A percentile compares a stretch with the other conserved stretches of the same genome.
These are phyloP conservation scores for Scaeva pyrastri DNA, from an alignment of 2,888 invertebrate species.

Conservation along the genomic window DNA sequence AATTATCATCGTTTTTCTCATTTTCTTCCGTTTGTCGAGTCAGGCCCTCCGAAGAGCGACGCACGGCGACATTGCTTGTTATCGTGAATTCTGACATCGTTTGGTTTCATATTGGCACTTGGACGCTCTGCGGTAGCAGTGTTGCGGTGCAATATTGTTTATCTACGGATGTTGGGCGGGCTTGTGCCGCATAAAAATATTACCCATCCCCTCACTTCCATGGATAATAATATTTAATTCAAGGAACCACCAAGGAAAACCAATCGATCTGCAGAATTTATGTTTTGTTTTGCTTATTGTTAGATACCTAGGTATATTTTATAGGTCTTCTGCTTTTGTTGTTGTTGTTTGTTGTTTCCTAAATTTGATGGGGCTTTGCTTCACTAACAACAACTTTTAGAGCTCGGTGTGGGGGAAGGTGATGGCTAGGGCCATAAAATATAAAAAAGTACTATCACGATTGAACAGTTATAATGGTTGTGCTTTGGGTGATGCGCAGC, in stretches of 20 bases:
- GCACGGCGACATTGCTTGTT: neutral
- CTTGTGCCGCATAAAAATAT: conserved; percentile 15
- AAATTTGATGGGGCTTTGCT: neutral
- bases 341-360: conserved; percentile 5
- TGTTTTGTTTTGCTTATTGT: conserved; percentile 62
- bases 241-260: conserved; percentile 51
- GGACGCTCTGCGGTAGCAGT: no score
- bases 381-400: conserved; percentile 3
- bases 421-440: conserved; percentile 50
- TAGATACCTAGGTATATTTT: conserved; percentile 6
- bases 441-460: conserved; percentile 63
- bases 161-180: neutral
- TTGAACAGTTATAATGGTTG: conserved; percentile 62
- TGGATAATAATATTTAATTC: conserved; percentile 42
- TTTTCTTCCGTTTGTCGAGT: neutral
- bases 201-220: neutral
- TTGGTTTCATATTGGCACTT: conserved; percentile 33
- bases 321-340: neutral
- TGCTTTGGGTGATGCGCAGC: conserved; percentile 33
- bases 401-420: neutral
- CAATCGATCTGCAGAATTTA: conserved; percentile 72
- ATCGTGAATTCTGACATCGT: conserved; percentile 56
- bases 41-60: neutral
- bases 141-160: neutral
- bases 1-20: conserved; percentile 23